Conservation (phyloP, 2,888 invertebrate species). For the Drosophila bunnanda region DNA sequence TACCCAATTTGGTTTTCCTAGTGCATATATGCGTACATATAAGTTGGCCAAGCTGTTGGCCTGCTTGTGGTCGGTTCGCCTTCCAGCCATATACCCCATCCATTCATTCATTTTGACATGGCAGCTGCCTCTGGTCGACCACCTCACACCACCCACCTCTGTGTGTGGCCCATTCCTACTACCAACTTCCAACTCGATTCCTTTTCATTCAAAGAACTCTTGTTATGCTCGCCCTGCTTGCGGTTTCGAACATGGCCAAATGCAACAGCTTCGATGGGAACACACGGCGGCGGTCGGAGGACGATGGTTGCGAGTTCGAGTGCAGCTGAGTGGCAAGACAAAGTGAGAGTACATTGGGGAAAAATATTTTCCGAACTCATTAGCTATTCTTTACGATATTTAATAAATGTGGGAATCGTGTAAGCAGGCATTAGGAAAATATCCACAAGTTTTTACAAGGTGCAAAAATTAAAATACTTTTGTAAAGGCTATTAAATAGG, state of each 20-base stretch:
- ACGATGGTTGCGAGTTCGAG: slow-evolving; percentile 16
- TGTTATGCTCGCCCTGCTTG: slow-evolving; percentile 54
- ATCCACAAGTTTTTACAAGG: not conserved
- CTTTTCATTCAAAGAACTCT: slow-evolving; percentile 41
- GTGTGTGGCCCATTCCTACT: not conserved
- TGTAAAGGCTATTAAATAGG: not conserved
- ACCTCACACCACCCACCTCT: not conserved
- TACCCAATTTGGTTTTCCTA: not conserved
- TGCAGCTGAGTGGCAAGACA: slow-evolving; percentile 36
- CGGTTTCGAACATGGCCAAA: slow-evolving; percentile 48
- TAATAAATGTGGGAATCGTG: too few species aligned
- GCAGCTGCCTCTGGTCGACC: slow-evolving; percentile 63
- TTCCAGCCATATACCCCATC: slow-evolving; percentile 48
- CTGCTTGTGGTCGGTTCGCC: slow-evolving; percentile 53
- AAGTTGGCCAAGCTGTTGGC: slow-evolving; percentile 54
- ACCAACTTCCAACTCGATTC: slow-evolving; percentile 10
- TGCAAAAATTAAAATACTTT: not conserved
- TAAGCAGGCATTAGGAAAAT: not conserved
- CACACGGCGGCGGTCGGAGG: slow-evolving; percentile 27
- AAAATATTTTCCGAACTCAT: not conserved
- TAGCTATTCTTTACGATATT: not conserved
- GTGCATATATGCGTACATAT: slow-evolving; percentile 26
- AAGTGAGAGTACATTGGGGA: slow-evolving; percentile 10
- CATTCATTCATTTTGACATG: slow-evolving; percentile 72
- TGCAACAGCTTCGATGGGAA: slow-evolving; percentile 69